Evolutionary conservation across 2,888 invertebrate species (phyloP), one percentile per base, ranked within the genome.

Genomic region (Lycocerus yunnanus): DNA sequence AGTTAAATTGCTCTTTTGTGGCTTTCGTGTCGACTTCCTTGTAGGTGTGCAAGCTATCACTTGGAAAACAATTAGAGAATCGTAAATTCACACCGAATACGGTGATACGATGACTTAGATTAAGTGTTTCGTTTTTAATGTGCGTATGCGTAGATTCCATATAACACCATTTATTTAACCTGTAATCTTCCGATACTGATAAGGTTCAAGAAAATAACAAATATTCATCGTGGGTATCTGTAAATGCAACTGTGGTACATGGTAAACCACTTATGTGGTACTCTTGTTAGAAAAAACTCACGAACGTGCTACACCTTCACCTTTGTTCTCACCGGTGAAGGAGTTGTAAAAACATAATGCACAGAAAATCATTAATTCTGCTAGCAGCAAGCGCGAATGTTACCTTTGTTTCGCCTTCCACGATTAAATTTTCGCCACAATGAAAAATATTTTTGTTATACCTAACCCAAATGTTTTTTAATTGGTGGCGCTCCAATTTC

Each of bases 211-310:
- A 80, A 76, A 72, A 75, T 78, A 78, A 78, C 78, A 79, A 80
- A 80, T 78, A 77, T 78, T 76, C 74, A 68, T 74, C 72, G 73
- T 71, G 67, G 75, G 74, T 79, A 80, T 80, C 80, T 78, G 67
- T 73, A 75, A 77, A 77, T 80, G 78, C 80, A 78, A 79, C 80
- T 70, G 78, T 74, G 72, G 78, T 78, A 80, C 80, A 80, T 79
- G 80, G 80, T 78, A 80, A 80, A 78, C 78, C 80, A 80, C 80
- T 80, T 80, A 77, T 69, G 59, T 72, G 74, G 61, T 77, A 76
- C 71, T 72, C 69, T 71, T 71, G 76, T 74, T 72, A 73, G 78
- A 72, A 73, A 74, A 72, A 75, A 73, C 69, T 15, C 71, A 73
- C 71, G 71, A 73, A 78, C 75, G 71, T 69, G 73, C 77, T 73